Conservation (phyloP, 1,140 invertebrate species). For the Drosophila persimilis region DNA sequence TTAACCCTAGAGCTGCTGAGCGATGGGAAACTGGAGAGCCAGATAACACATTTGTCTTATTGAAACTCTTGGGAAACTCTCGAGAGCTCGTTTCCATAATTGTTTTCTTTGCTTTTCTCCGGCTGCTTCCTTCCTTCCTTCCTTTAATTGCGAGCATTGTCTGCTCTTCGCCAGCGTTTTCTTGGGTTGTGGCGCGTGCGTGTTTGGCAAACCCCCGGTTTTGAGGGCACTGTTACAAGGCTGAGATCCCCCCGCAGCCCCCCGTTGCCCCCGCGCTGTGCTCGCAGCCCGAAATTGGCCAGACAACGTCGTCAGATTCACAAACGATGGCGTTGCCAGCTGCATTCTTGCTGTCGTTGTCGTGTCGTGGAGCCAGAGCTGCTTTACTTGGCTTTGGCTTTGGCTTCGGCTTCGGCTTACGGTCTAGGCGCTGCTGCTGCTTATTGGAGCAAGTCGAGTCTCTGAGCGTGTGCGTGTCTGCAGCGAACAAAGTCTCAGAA, state of each 20-base stretch:
- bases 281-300: slow-evolving; percentile 46
- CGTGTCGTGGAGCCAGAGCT: slow-evolving; percentile 1
- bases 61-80: slow-evolving; percentile 37
- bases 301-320: slow-evolving; percentile 48
- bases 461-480: slow-evolving; percentile 18
- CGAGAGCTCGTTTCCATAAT: slow-evolving; percentile 22
- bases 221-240: slow-evolving; percentile 80
- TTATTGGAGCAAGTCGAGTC: slow-evolving; percentile 72
- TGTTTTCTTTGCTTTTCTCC: slow-evolving; percentile 25
- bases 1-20: no score
- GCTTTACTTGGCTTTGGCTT: slow-evolving; percentile 50
- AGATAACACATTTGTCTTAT: slow-evolving; percentile 42
- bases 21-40: slow-evolving; percentile 13
- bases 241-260: slow-evolving; percentile 35
- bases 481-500: slow-evolving; percentile 14
- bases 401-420: no score
- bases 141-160: slow-evolving; percentile 41
- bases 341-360: slow-evolving; percentile 48
- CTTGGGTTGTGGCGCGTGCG: slow-evolving; percentile 58
- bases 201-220: slow-evolving; percentile 59
- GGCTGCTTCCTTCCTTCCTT: slow-evolving; percentile 16
- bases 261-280: not conserved
- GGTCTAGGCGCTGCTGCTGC: slow-evolving; percentile 55
- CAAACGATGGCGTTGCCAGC: slow-evolving; percentile 57
- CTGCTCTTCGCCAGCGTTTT: slow-evolving; percentile 31